Evolutionary conservation across 2,113 vertebrate species (phyloP), one percentile per base, ranked within the genome.

Genomic region (Chauna torquata): DNA sequence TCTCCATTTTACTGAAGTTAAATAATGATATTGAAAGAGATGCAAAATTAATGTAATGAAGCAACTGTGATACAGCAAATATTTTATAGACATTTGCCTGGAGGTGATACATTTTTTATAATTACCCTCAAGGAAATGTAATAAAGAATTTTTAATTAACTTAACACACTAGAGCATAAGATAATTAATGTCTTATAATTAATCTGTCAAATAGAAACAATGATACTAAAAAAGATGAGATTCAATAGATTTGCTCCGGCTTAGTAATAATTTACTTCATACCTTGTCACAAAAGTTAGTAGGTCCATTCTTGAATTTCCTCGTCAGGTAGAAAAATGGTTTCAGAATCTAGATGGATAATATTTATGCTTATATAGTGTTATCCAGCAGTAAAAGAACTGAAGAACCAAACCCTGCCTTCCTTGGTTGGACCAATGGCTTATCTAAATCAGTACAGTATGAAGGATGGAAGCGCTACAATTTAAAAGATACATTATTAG

Each of bases 101-200:
- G 40, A 66, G 45, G 50, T 62, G 2, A 28, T 58, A 25, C 4
- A 1, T 68, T 77, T 94, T 42, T 86, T 78, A 55, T 79, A 77
- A 88, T 81, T 92, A 83, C 34, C 90, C 34, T 54, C 32, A 91
- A 82, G 44, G 42, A 94, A 93, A 94, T 71, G n/a, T 90, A 95
- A 42, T 50, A 47, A 93, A 92, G 52, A 75, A 34, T 79, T 94
- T 74, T 79, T 57, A 84, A 86, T 87, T 88, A 62, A 71, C 8
- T 16, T 58, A 38, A 61, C 72, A 65, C 14, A 47, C 36, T 52
- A 64, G 11, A 54, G 16, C 24, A 20, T 52, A 86, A 72, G 30
- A 76, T 76, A 90, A 70, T 58, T 28, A 52, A 61, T 80, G 58
- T 89, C 14, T 23, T 64, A 9, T n/a, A 8, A 71, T 80, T 86